Evolutionary conservation across 2,113 vertebrate species (phyloP).

Genomic region (Sander vitreus): DNA sequence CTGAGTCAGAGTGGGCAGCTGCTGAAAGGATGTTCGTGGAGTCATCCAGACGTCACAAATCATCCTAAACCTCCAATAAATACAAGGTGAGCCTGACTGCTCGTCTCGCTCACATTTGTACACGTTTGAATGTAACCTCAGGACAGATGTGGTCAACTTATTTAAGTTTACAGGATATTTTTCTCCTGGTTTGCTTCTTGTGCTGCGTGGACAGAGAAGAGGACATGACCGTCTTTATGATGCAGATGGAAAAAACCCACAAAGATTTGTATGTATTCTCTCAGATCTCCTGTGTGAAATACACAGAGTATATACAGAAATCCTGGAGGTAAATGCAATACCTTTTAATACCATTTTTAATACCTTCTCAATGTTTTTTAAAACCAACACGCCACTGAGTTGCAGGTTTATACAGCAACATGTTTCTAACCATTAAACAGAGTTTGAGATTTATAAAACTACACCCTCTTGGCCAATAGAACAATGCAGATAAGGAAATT

Average conservation of each 20-base stretch:
- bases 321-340: too few relatives aligned
- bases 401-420: too few relatives aligned
- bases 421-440: too few relatives aligned
- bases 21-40: background rate
- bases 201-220: background rate
- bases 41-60: conserved; percentile 18
- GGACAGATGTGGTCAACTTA: background rate
- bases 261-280: background rate
- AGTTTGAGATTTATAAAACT: too few relatives aligned
- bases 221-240: background rate
- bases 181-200: background rate
- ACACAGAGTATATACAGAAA: background rate
- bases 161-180: background rate
- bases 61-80: conserved; percentile 15
- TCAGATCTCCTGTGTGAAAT: background rate
- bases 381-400: too few relatives aligned
- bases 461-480: too few relatives aligned
- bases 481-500: too few relatives aligned
- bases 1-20: background rate
- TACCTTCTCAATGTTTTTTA: too few relatives aligned
- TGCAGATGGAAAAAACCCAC: too few relatives aligned
- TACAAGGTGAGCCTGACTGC: background rate
- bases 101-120: background rate
- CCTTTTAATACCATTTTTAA: too few relatives aligned
- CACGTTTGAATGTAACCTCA: background rate